A percentile compares a stretch with the other conserved stretches of the same genome.
These are phyloP conservation scores for Dysidea cf. avara DNA, from an alignment of 37 sponge, comb jelly and placozoan species.

Conservation along the genomic window DNA sequence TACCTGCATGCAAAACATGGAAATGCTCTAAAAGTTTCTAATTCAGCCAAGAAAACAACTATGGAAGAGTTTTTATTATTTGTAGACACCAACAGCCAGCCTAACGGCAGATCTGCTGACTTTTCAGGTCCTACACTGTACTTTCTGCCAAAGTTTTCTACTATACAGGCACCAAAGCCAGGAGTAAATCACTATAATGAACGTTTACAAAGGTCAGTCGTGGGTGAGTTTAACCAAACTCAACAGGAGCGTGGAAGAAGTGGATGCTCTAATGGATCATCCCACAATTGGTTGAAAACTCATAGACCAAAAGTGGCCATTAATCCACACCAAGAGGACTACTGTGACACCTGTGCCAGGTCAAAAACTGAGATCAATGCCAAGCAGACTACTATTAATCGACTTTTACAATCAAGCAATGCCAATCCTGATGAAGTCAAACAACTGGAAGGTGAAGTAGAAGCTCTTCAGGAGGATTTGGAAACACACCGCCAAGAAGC, in stretches of 20 bases:
- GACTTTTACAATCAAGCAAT: conserved; percentile 27
- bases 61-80: conserved; percentile 20
- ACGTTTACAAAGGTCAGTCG: conserved; percentile 21
- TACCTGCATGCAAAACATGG: conserved; percentile 5
- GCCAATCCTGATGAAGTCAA: too few relatives aligned
- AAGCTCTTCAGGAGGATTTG: not conserved
- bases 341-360: conserved; percentile 37
- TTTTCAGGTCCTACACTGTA: conserved; percentile 12
- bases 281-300: conserved; percentile 29
- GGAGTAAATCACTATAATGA: conserved; percentile 26
- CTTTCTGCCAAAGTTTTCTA: too few relatives aligned
- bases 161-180: too few relatives aligned
- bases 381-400: conserved; percentile 45
- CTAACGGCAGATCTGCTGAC: conserved; percentile 36
- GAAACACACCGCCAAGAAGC: conserved; percentile 8
- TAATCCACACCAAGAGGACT: conserved; percentile 46
- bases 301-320: conserved; percentile 31
- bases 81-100: conserved; percentile 39
- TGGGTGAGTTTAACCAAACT: conserved; percentile 23
- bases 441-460: too few relatives aligned
- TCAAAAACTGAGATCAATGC: conserved; percentile 16
- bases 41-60: conserved; percentile 19
- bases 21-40: conserved; percentile 14
- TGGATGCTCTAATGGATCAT: conserved; percentile 26
- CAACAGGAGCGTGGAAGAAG: conserved; percentile 2